Percentiles rank a stretch among this genome's conserved stretches.
These are phyloP conservation scores for Mormyrus lacerda DNA, from an alignment of 2,113 vertebrate genomes.

Conservation along the genomic window DNA sequence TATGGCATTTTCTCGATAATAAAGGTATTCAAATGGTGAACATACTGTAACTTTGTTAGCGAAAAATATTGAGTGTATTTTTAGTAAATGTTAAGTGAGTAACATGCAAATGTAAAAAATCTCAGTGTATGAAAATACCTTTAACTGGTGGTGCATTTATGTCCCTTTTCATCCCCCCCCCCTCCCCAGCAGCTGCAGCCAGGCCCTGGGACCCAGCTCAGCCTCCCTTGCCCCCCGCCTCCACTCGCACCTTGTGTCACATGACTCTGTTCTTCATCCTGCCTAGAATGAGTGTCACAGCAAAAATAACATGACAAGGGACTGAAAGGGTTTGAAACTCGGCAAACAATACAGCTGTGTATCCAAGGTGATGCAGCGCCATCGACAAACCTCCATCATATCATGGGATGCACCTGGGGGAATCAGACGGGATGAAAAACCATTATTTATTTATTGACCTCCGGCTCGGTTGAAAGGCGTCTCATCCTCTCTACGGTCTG, in stretches of 20 bases:
- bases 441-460: slow-evolving; percentile 1
- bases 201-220: not conserved
- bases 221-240: not conserved
- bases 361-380: not conserved
- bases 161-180: not conserved
- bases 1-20: no score
- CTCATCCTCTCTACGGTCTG: not conserved
- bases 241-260: not conserved
- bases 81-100: no score
- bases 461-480: not conserved
- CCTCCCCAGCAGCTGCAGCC: not conserved
- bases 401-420: not conserved
- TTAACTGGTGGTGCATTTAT: not conserved
- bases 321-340: not conserved
- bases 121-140: no score
- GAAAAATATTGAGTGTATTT: not conserved
- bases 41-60: not conserved
- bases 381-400: not conserved
- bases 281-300: not conserved
- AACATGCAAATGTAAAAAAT: no score
- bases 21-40: no score
- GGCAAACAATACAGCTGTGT: not conserved
- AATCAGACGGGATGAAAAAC: not conserved
- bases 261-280: not conserved
- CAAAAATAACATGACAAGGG: not conserved